Evolutionary conservation across 2,113 vertebrate species (phyloP).

Genomic region (Pleuronectes platessa): DNA sequence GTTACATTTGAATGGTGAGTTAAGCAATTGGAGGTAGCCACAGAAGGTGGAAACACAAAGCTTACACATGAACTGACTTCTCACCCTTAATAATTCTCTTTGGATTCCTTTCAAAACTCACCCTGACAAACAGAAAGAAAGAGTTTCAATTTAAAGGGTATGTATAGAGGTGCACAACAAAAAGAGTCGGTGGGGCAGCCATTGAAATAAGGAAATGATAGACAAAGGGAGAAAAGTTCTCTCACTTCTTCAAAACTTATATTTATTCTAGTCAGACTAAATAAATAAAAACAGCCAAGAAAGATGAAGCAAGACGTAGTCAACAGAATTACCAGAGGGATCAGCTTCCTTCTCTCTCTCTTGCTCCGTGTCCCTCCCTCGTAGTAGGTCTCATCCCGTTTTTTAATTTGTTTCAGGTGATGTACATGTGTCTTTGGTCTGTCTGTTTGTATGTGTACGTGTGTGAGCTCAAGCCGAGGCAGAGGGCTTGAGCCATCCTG

Average conservation of each 20-base stretch:
- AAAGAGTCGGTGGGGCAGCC: neutral
- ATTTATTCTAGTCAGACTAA: constrained; percentile 36
- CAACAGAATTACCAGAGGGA: constrained; percentile 55
- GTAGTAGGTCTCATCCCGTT: neutral
- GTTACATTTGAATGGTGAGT: no score
- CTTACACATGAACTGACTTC: no score
- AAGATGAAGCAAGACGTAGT: constrained; percentile 52
- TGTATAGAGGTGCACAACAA: constrained; percentile 40
- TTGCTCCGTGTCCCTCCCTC: neutral
- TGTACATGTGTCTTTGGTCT: constrained; percentile 1
- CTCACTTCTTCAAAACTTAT: no score
- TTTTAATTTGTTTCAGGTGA: constrained; percentile 16
- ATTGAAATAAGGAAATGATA: neutral
- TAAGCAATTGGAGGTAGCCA: no score
- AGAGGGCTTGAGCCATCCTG: constrained; percentile 35
- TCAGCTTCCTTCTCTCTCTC: constrained; percentile 15
- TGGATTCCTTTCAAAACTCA: no score
- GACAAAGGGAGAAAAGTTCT: constrained; percentile 11
- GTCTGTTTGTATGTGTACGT: neutral
- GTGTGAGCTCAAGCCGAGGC: constrained; percentile 9
- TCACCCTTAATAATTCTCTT: no score
- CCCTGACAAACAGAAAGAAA: no score
- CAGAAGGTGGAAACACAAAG: no score
- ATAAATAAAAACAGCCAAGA: constrained; percentile 37
- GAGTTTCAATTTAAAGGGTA: neutral